These are phyloP conservation scores for Nephrotoma guestfalica DNA, from an alignment of 2,888 invertebrate genomes.

Conservation along the genomic window DNA sequence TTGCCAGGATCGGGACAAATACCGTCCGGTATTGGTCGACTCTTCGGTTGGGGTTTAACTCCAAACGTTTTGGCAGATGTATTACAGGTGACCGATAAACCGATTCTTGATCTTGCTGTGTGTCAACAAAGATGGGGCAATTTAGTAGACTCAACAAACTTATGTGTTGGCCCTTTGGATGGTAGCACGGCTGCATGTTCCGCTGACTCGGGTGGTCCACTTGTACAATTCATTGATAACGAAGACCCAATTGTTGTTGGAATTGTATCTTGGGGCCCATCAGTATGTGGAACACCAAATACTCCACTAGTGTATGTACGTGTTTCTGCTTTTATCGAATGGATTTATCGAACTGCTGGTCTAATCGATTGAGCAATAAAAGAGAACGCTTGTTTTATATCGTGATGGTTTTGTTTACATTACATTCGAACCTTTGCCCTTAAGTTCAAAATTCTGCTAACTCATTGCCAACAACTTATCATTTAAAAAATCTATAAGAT, in stretches of 20 bases:
- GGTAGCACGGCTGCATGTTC: conserved; percentile 34
- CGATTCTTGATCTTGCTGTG: not conserved
- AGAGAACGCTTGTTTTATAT: no score
- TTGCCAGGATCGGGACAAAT: conserved; percentile 22
- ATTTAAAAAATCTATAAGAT: no score
- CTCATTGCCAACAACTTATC: no score
- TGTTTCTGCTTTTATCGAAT: conserved; percentile 18
- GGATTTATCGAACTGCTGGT: not conserved
- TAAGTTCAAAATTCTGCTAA: no score
- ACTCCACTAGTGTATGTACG: conserved; percentile 32
- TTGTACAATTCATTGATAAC: conserved; percentile 19
- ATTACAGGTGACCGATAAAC: not conserved
- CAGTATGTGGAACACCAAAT: conserved; percentile 27
- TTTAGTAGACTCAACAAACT: conserved; percentile 22
- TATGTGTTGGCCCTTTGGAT: conserved; percentile 32
- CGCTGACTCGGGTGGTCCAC: conserved; percentile 29
- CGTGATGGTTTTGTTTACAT: no score
- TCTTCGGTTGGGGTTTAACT: conserved; percentile 32
- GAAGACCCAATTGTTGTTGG: conserved; percentile 22
- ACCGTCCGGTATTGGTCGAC: conserved; percentile 16
- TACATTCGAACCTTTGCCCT: no score
- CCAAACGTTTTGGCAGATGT: not conserved
- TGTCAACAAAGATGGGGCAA: not conserved
- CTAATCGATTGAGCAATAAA: not conserved
- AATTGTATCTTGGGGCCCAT: conserved; percentile 36